These are phyloP conservation scores for Oreotrochilus melanogaster DNA, from an alignment of 2,113 vertebrate genomes.

Conservation along the genomic window DNA sequence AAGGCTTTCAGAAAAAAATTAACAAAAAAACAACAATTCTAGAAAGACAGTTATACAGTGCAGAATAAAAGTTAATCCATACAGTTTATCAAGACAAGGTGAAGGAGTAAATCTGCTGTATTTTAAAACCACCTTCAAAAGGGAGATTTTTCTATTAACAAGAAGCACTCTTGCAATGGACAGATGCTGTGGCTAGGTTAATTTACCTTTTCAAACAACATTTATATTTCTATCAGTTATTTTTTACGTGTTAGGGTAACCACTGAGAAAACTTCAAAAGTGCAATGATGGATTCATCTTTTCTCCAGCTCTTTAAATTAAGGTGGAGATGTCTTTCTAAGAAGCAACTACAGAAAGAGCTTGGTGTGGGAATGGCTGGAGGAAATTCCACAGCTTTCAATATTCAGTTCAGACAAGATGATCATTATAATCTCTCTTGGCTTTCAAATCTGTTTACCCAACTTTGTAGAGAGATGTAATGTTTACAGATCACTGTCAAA, in stretches of 20 bases:
- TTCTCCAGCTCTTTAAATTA: neutral
- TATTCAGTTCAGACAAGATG: slow-evolving; percentile 23
- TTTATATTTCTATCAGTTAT: neutral
- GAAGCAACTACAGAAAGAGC: neutral
- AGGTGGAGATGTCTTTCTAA: neutral
- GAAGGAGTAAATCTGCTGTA: neutral
- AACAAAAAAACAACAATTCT: neutral
- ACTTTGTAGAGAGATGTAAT: slow-evolving; percentile 7
- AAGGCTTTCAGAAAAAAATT: neutral
- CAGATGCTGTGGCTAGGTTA: neutral
- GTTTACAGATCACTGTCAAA: slow-evolving; percentile 64
- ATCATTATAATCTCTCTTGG: neutral
- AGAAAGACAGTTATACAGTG: neutral
- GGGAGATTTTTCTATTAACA: slow-evolving; percentile 6
- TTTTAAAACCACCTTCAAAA: slow-evolving; percentile 4
- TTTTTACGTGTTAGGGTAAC: neutral
- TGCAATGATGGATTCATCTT: neutral
- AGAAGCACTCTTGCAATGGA: neutral
- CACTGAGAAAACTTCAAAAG: neutral
- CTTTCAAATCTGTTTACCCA: slow-evolving; percentile 53
- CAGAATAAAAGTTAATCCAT: slow-evolving; percentile 2
- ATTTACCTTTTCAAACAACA: slow-evolving; percentile 19
- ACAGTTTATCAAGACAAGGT: neutral
- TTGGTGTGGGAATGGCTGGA: neutral
- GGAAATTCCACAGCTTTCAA: slow-evolving; percentile 18